Conservation (phyloP, 1,140 invertebrate genomes). For the Lucilia cuprina region DNA sequence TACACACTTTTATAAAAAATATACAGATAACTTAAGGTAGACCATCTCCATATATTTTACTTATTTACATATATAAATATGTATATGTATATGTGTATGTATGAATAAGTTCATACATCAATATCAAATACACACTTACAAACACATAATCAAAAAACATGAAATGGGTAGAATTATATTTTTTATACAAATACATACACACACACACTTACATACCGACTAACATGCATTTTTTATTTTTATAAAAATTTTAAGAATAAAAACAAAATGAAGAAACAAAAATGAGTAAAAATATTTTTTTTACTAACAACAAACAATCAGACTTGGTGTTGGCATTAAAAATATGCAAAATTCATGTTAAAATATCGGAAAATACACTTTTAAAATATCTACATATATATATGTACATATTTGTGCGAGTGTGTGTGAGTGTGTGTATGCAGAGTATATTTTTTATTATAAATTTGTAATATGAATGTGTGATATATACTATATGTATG, state of each 20-base stretch:
- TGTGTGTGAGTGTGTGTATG: no score
- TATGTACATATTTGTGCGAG: neutral
- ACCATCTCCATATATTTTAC: neutral
- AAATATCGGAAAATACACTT: slow-evolving; percentile 11
- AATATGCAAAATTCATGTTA: slow-evolving; percentile 19
- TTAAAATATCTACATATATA: neutral
- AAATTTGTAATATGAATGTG: neutral
- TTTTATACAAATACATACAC: neutral
- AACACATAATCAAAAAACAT: neutral
- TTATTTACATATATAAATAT: neutral
- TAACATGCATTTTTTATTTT: neutral
- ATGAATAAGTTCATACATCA: neutral
- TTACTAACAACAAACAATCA: neutral
- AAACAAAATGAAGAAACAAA: neutral
- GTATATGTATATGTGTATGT: neutral
- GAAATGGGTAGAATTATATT: slow-evolving; percentile 3
- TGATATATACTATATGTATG: no score
- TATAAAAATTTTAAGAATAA: neutral
- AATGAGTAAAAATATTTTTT: neutral
- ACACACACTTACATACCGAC: neutral
- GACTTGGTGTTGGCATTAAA: slow-evolving; percentile 3
- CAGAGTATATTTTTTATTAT: no score
- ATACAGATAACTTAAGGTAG: neutral
- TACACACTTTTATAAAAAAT: neutral
- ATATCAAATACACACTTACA: neutral